Percentiles rank a stretch among this genome's conserved stretches.
Evolutionary conservation across 2,113 vertebrate species (phyloP).

Genomic region (Amblyopsis rosae): DNA sequence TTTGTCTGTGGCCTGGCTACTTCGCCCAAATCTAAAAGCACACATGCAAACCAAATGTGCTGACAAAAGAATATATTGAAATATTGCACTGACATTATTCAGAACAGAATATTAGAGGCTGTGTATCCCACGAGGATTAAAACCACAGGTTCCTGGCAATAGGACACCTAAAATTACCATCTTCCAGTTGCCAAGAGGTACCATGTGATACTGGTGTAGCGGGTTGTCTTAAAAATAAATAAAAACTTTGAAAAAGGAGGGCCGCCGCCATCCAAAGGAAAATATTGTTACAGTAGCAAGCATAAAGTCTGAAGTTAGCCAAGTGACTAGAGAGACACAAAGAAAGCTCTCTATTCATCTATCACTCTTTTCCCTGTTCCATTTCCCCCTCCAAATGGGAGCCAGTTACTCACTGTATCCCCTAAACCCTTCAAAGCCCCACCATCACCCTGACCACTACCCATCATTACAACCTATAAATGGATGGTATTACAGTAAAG

Average conservation of each 20-base stretch:
- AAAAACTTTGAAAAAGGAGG: constrained; percentile 26
- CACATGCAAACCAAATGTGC: neutral
- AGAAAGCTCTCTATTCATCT: constrained; percentile 64
- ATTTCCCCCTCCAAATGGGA: constrained; percentile 62
- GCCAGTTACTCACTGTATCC: constrained; percentile 57
- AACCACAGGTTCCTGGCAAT: neutral
- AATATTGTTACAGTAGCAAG: constrained; percentile 47
- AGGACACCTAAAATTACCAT: neutral
- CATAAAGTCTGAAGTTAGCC: constrained; percentile 46
- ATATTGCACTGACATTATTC: neutral
- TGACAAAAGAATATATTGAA: constrained; percentile 3
- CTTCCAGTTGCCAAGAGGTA: neutral
- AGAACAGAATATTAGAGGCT: neutral
- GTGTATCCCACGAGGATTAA: neutral
- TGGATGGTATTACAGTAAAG: constrained; percentile 65
- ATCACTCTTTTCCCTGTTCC: constrained; percentile 33
- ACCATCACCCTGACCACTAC: constrained; percentile 63
- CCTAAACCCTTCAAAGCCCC: constrained; percentile 13
- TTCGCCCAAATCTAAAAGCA: neutral
- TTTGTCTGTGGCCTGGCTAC: neutral
- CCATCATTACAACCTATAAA: constrained; percentile 68
- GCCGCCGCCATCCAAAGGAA: constrained; percentile 23
- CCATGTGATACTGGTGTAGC: constrained; percentile 13
- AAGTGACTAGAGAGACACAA: constrained; percentile 55
- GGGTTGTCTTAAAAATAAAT: constrained; percentile 22